Conservation (phyloP, 2,797 vertebrate genomes). For the Rhinella marina region DNA sequence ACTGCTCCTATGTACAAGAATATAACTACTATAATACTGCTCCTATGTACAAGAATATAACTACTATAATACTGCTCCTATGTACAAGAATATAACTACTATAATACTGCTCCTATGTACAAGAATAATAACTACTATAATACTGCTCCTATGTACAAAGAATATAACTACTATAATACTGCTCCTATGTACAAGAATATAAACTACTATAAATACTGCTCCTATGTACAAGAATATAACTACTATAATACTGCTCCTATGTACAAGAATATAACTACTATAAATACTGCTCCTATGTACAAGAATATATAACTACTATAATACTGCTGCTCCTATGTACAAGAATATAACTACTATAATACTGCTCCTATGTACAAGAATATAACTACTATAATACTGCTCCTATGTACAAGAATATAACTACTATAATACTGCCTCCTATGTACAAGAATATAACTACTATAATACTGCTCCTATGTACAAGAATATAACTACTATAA, state of each 20-base stretch:
- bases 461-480: background rate
- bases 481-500: slow-evolving; percentile 3
- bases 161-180: no score
- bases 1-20: background rate
- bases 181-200: no score
- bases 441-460: background rate
- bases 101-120: background rate
- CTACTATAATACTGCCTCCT: background rate
- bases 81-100: background rate
- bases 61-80: background rate
- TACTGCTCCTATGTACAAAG: no score
- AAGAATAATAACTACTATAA: background rate
- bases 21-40: slow-evolving; percentile 4
- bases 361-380: background rate
- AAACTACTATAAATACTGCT: no score
- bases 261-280: no score
- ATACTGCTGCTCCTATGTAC: no score
- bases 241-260: no score
- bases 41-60: background rate
- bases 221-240: no score
- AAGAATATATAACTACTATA: no score
- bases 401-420: background rate
- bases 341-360: background rate
- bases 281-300: no score
- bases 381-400: slow-evolving; percentile 5